Evolutionary conservation across 2,113 vertebrate genomes (phyloP).

Genomic region (Aspidoscelis tigris): DNA sequence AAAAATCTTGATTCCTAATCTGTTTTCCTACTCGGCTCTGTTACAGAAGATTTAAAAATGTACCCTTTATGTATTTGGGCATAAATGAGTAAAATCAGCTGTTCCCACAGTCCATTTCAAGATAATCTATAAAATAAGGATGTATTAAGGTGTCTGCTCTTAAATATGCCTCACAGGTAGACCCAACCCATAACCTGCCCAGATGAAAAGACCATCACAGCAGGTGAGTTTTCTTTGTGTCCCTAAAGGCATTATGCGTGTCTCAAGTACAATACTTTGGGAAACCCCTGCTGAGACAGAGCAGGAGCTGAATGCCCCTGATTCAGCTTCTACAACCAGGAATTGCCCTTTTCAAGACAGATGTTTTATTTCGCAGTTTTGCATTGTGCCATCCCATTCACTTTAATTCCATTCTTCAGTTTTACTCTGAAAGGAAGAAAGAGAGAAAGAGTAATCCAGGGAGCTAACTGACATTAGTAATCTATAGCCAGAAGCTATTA

Average conservation of each 20-base stretch:
- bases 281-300: conserved; percentile 14
- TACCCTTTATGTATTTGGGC: background rate
- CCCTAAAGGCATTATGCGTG: background rate
- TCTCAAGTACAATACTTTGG: conserved; percentile 20
- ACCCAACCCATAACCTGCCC: conserved; percentile 3
- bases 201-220: conserved; percentile 24
- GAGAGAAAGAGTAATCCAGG: background rate
- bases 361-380: conserved; percentile 31
- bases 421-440: background rate
- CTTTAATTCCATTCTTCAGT: conserved; percentile 50
- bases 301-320: background rate
- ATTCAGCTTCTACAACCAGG: conserved; percentile 16
- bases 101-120: background rate
- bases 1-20: background rate
- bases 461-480: conserved; percentile 22
- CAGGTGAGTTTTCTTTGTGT: background rate
- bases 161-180: background rate
- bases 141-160: background rate
- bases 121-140: background rate
- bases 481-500: conserved; percentile 23
- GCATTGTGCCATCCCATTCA: conserved; percentile 20
- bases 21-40: background rate
- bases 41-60: background rate
- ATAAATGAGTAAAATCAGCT: background rate
- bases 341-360: conserved; percentile 14